phyloP scores from a whole-genome alignment of 2,797 vertebrate species.

The Coracias cyanogaster region DNA sequence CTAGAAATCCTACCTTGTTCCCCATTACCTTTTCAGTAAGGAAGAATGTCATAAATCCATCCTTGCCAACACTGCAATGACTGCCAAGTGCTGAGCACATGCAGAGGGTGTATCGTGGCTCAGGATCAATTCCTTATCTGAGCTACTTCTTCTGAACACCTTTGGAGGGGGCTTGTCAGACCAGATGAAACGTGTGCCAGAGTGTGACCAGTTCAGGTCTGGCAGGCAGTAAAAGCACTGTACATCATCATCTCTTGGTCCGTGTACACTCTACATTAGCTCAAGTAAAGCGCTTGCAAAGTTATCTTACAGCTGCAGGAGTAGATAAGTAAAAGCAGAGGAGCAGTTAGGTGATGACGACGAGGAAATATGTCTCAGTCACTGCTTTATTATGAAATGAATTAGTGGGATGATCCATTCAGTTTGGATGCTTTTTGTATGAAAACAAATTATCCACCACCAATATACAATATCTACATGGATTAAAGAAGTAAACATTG shows the following conservation, averaged over 20 bases:
- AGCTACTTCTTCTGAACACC: background rate
- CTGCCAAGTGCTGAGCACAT: background rate
- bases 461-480: background rate
- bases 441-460: background rate
- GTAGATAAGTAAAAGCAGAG: background rate
- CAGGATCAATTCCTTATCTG: background rate
- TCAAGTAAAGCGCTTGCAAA: background rate
- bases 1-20: background rate
- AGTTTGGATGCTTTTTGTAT: background rate
- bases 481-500: background rate
- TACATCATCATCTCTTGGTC: background rate
- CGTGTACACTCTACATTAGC: background rate
- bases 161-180: background rate
- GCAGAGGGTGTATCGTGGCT: fast-evolving
- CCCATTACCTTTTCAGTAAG: background rate
- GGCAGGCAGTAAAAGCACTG: background rate
- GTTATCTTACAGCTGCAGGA: background rate
- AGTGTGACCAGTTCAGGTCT: background rate
- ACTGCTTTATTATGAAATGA: background rate
- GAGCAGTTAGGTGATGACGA: background rate
- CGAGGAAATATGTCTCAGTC: background rate
- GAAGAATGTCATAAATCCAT: background rate
- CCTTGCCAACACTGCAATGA: background rate
- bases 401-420: background rate
- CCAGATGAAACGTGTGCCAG: background rate